Evolutionary conservation across 2,888 invertebrate genomes (phyloP).

Genomic region (Scotopteryx bipunctaria): DNA sequence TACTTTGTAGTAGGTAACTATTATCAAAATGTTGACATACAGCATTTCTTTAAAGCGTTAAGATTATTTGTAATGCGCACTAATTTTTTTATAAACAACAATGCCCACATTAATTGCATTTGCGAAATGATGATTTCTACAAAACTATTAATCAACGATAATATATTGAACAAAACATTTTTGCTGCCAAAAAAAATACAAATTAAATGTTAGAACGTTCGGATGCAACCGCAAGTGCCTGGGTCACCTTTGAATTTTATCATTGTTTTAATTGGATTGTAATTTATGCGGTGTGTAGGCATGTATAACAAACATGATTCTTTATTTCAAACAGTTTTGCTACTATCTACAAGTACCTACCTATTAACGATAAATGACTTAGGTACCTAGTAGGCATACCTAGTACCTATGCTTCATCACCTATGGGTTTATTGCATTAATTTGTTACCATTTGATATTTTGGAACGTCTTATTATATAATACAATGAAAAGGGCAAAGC

Average conservation of each 20-base stretch:
- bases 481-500: too few relatives aligned
- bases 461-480: too few relatives aligned
- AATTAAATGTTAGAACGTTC: constrained; percentile 32
- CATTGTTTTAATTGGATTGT: constrained; percentile 27
- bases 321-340: background rate
- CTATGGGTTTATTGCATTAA: too few relatives aligned
- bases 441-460: too few relatives aligned
- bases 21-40: too few relatives aligned
- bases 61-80: background rate
- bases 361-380: too few relatives aligned
- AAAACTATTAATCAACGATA: constrained; percentile 24
- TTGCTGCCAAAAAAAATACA: constrained; percentile 33
- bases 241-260: constrained; percentile 35
- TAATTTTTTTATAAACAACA: constrained; percentile 1
- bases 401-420: too few relatives aligned
- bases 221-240: constrained; percentile 33
- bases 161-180: constrained; percentile 29
- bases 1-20: too few relatives aligned
- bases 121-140: constrained; percentile 26
- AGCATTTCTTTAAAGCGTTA: background rate
- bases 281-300: constrained; percentile 12
- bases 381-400: too few relatives aligned
- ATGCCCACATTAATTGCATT: constrained; percentile 21
- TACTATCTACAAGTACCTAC: too few relatives aligned
- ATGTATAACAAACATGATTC: background rate